phyloP scores from a whole-genome alignment of 2,113 vertebrate species.

The Steatornis caripensis region DNA sequence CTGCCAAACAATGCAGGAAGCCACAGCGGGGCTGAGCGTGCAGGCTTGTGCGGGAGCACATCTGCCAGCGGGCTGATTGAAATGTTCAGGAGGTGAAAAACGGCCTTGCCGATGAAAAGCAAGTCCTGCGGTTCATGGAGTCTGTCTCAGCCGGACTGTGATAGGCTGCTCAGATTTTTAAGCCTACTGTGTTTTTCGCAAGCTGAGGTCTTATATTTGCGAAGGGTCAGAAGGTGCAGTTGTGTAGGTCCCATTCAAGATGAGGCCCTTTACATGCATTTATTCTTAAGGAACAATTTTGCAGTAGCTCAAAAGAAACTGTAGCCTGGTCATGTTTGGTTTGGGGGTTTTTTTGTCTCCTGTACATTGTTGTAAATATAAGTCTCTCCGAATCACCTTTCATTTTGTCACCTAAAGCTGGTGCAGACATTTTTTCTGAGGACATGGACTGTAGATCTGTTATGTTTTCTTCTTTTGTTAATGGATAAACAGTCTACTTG shows the following conservation, averaged over 20 bases:
- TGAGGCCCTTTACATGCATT: not conserved
- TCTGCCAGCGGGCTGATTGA: not conserved
- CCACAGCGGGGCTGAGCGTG: not conserved
- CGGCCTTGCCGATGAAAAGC: not conserved
- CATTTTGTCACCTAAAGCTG: not conserved
- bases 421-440: not conserved
- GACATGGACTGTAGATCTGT: not conserved
- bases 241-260: not conserved
- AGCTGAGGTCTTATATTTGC: not conserved
- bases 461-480: not conserved
- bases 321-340: not conserved
- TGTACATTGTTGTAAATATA: not conserved
- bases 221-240: not conserved
- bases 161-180: not conserved
- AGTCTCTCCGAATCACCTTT: not conserved
- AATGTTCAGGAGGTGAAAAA: not conserved
- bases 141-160: accelerated
- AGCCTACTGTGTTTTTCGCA: not conserved
- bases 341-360: not conserved
- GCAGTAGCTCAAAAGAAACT: not conserved
- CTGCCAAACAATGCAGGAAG: slow-evolving; percentile 31
- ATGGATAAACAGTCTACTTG: not conserved
- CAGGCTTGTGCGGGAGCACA: not conserved
- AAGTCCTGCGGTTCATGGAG: not conserved
- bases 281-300: not conserved